These are phyloP conservation scores for Amphiprion ocellaris DNA, from an alignment of 2,113 vertebrate genomes.

Conservation along the genomic window DNA sequence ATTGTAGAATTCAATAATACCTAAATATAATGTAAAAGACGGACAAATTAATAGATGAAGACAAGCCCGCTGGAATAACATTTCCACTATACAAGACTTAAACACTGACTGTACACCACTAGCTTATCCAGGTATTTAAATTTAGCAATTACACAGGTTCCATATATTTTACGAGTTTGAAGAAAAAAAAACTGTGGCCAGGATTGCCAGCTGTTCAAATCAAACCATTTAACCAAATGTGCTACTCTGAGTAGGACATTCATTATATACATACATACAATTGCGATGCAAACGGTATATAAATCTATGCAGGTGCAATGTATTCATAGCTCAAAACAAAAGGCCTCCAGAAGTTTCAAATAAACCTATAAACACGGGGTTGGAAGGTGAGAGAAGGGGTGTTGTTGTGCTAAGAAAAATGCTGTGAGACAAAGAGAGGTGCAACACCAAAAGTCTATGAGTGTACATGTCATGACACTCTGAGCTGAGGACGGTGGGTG, in stretches of 20 bases:
- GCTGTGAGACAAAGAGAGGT: constrained; percentile 24
- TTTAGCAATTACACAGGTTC: not conserved
- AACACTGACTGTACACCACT: not conserved
- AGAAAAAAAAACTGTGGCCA: constrained; percentile 26
- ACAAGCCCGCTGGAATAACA: not conserved
- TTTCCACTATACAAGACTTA: not conserved
- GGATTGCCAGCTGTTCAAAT: constrained; percentile 24
- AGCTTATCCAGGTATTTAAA: not conserved
- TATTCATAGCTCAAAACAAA: constrained; percentile 2
- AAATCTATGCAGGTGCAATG: no score
- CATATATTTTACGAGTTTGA: not conserved
- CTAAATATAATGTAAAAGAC: not conserved
- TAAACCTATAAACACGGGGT: constrained; percentile 1
- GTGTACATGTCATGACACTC: constrained; percentile 56
- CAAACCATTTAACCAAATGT: not conserved
- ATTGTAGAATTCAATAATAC: no score
- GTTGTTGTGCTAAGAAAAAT: not conserved
- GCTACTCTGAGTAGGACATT: not conserved
- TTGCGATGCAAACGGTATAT: no score
- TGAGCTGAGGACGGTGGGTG: constrained; percentile 47
- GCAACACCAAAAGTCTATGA: constrained; percentile 32
- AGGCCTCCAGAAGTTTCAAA: not conserved
- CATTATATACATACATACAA: constrained; percentile 1
- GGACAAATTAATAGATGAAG: not conserved
- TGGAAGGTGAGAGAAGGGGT: not conserved